A percentile compares a stretch with the other conserved stretches of the same genome.
These are phyloP conservation scores for Petrophora chlorosata DNA, from an alignment of 2,888 invertebrate genomes.

Conservation along the genomic window DNA sequence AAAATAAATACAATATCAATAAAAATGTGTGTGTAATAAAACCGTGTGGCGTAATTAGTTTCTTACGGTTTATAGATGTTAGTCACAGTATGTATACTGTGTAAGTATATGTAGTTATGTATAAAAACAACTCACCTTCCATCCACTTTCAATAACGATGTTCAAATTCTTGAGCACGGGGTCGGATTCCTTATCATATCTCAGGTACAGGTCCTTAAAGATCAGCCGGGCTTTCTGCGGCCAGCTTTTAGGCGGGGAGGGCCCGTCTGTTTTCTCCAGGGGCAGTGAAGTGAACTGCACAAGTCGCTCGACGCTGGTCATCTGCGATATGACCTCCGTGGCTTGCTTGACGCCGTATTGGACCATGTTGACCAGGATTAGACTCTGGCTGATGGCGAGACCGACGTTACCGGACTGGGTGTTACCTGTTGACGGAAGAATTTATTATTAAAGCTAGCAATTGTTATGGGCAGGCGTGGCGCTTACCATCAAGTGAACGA, in stretches of 20 bases:
- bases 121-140: conserved; percentile 81
- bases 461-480: no score
- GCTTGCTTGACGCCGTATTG: conserved; percentile 92
- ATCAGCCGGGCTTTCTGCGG: conserved; percentile 84
- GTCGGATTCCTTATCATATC: conserved; percentile 85
- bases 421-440: conserved; percentile 56
- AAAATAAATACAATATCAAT: no score
- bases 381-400: conserved; percentile 88
- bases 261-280: conserved; percentile 87
- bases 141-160: conserved; percentile 84
- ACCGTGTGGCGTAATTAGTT: no score
- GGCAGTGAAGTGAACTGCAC: conserved; percentile 90
- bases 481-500: no score
- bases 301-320: conserved; percentile 92
- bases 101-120: no score
- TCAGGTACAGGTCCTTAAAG: conserved; percentile 85
- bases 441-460: background rate
- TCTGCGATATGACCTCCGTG: conserved; percentile 90
- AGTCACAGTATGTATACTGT: no score
- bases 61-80: no score
- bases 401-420: conserved; percentile 88
- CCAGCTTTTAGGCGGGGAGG: conserved; percentile 84
- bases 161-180: conserved; percentile 88
- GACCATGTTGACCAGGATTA: conserved; percentile 90
- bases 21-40: no score